These are phyloP conservation scores for Reticulitermes lucifugus DNA, from an alignment of 2,888 invertebrate genomes.

Conservation along the genomic window DNA sequence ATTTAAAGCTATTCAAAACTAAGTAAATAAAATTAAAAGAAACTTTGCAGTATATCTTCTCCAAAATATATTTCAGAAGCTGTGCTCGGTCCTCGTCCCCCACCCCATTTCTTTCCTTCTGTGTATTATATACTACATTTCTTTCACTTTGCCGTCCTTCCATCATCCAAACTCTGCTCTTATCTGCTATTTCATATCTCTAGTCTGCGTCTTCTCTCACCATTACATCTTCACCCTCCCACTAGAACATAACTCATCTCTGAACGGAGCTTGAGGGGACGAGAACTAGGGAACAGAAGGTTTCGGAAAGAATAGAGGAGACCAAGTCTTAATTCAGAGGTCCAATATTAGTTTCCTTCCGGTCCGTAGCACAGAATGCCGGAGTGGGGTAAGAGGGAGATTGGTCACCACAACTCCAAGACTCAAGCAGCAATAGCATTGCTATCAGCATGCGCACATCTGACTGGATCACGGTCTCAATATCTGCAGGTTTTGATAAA, in stretches of 20 bases:
- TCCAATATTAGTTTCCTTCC: slow-evolving; percentile 13
- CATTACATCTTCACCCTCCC: background rate
- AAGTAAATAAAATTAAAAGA: background rate
- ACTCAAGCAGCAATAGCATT: background rate
- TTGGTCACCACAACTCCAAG: slow-evolving; percentile 1
- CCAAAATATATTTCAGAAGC: background rate
- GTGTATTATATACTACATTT: slow-evolving; percentile 37
- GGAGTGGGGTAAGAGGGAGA: background rate
- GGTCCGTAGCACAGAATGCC: background rate
- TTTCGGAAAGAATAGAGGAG: background rate
- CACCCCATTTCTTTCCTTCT: background rate
- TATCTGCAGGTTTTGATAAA: no score
- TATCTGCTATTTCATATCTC: slow-evolving; percentile 25
- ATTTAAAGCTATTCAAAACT: background rate
- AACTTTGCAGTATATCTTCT: background rate
- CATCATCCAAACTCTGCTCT: slow-evolving; percentile 27
- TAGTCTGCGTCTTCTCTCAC: background rate
- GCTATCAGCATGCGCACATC: slow-evolving; percentile 3
- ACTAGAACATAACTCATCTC: slow-evolving; percentile 32
- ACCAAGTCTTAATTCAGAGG: slow-evolving; percentile 2
- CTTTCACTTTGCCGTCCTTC: slow-evolving; percentile 21
- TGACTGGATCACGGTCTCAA: no score
- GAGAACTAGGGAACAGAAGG: background rate
- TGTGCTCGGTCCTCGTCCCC: background rate
- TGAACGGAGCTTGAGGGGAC: background rate